Evolutionary conservation across 2,888 invertebrate species (phyloP), one percentile per base, ranked within the genome.

Genomic region (Stenodema calcarata): DNA sequence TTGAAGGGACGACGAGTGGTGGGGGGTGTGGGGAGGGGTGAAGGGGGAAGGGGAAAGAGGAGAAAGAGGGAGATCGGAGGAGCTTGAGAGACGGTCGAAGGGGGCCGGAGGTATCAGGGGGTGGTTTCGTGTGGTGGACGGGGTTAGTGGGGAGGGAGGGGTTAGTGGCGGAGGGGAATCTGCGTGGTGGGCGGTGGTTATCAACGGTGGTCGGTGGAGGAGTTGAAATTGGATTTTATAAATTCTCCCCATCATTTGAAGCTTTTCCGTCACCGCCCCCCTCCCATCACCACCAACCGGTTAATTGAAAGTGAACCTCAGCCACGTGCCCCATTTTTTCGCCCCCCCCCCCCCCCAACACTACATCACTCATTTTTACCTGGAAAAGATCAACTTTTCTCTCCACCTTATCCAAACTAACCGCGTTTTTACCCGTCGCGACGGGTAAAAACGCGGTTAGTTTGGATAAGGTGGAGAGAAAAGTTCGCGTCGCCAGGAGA

Each of bases 221-320:
- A 62, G 41, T 78, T 78, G 78, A 78, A 78, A 78, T 78, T 78
- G 78, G 78, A 78, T 78, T 78, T 78, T 78, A 78, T 78, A 78
- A 78, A 78, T 78, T 78, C 78, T 78, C 27, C 18, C 78, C 78
- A 42, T 78, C 78, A 78, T 78, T 78, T 78, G 78, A 47, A 42
- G 62, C 23, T 62, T 62, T 62, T 23, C 23, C 62, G 62, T 23
- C 11, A 62, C 62, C 62, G 23, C 62, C 23, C 18, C 62, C 27
- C 62, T n/a, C n/a, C n/a, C n/a, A n/a, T n/a, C n/a, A n/a, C n/a
- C 0, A 23, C 23, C 23, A 18, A 23, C 62, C 62, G 23, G 23
- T 23, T 62, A 62, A 62, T 62, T 62, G 62, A 62, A 62, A 62
- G 62, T 62, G 62, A 62, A 54, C 23, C 62, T 27, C 62, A 23